A percentile compares a stretch with the other conserved stretches of the same genome.
phyloP scores from a whole-genome alignment of 2,113 vertebrate genomes.

The Sinocyclocheilus grahami region DNA sequence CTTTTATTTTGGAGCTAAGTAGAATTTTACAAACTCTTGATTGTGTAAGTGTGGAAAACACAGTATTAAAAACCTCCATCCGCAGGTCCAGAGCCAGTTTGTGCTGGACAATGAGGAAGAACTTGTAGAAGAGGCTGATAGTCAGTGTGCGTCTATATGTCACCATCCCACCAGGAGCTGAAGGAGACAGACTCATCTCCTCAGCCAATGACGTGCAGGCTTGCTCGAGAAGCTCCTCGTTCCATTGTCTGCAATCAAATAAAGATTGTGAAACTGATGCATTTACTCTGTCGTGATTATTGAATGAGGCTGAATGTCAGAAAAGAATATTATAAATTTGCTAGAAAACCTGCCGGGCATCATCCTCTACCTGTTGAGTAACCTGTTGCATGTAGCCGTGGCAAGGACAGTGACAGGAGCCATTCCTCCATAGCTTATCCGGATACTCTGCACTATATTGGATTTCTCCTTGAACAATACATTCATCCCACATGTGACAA shows the following conservation, averaged over 20 bases:
- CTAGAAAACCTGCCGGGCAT: not conserved
- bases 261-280: not conserved
- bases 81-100: slow-evolving; percentile 73
- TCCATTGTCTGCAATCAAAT: slow-evolving; percentile 81
- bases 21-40: too few species aligned
- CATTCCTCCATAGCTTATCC: slow-evolving; percentile 92
- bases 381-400: slow-evolving; percentile 72
- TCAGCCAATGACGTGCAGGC: slow-evolving; percentile 78
- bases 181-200: slow-evolving; percentile 84
- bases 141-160: slow-evolving; percentile 86
- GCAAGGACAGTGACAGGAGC: slow-evolving; percentile 84
- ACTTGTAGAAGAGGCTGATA: slow-evolving; percentile 97
- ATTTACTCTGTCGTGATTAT: not conserved
- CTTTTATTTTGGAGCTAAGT: too few species aligned
- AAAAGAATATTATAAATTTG: not conserved
- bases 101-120: slow-evolving; percentile 88
- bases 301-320: not conserved
- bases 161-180: slow-evolving; percentile 89
- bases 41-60: not conserved
- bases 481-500: slow-evolving; percentile 91
- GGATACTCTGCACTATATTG: slow-evolving; percentile 76
- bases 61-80: slow-evolving; percentile 55
- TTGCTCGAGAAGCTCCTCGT: slow-evolving; percentile 83
- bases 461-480: slow-evolving; percentile 79
- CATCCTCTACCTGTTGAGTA: slow-evolving; percentile 77